phyloP scores from a whole-genome alignment of 2,797 vertebrate species.

The Lacerta agilis region DNA sequence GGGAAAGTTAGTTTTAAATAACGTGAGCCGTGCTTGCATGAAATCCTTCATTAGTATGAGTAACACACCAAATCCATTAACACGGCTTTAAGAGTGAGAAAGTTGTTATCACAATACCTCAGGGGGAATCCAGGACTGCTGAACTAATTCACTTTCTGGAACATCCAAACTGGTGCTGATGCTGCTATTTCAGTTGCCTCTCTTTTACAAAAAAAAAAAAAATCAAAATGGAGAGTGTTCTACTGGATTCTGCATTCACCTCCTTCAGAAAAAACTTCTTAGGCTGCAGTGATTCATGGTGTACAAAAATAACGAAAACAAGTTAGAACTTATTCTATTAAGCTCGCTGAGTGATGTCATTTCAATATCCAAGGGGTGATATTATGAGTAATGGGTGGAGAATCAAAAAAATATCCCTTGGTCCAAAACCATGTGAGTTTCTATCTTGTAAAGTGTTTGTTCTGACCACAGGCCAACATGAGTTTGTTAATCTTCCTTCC shows the following conservation, averaged over 20 bases:
- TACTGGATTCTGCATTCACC: not conserved
- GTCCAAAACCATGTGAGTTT: not conserved
- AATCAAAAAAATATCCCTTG: not conserved
- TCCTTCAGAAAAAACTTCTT: not conserved
- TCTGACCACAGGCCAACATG: not conserved
- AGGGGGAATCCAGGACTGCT: not conserved
- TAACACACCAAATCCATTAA: not conserved
- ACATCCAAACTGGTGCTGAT: not conserved
- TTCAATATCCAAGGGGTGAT: not conserved
- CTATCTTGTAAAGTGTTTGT: not conserved
- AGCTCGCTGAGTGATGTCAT: not conserved
- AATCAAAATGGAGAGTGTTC: not conserved
- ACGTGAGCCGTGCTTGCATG: not conserved
- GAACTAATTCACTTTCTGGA: conserved; percentile 21
- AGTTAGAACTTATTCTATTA: not conserved
- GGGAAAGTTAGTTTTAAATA: conserved; percentile 9
- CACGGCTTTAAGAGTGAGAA: not conserved
- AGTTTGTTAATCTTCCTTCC: not conserved
- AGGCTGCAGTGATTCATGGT: not conserved
- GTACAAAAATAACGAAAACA: not conserved
- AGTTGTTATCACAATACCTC: conserved; percentile 27
- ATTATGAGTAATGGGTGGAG: not conserved
- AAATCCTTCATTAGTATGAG: conserved; percentile 36
- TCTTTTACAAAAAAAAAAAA: not conserved
- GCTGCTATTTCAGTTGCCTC: not conserved